These are phyloP conservation scores for Cetoscarus ocellatus DNA, from an alignment of 2,797 vertebrate species.

Conservation along the genomic window DNA sequence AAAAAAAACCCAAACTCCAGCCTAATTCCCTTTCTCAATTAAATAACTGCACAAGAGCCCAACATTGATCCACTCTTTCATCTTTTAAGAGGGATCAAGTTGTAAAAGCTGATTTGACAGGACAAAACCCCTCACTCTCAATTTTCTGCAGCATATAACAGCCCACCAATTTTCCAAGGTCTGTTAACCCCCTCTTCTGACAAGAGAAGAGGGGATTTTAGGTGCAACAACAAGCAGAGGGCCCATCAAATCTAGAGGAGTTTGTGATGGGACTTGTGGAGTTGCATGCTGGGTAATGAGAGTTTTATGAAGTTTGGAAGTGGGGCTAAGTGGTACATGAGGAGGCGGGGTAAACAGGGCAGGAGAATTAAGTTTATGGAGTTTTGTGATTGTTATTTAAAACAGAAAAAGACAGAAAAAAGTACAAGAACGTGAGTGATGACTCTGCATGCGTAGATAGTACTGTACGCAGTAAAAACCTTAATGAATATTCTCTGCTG, in stretches of 20 bases:
- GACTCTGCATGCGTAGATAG: conserved; percentile 20
- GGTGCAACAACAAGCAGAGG: conserved; percentile 8
- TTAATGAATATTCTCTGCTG: conserved; percentile 11
- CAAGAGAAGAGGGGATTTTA: background rate
- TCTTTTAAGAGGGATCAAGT: no score
- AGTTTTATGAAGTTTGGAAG: conserved; percentile 64
- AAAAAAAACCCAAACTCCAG: no score
- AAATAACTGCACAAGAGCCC: no score
- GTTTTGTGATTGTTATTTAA: conserved; percentile 5
- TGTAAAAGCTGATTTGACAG: no score
- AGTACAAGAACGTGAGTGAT: conserved; percentile 22
- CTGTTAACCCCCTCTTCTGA: conserved; percentile 39
- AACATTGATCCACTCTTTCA: no score
- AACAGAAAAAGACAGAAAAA: conserved; percentile 7
- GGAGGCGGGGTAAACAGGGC: conserved; percentile 12
- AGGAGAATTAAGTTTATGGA: background rate
- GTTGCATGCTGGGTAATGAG: conserved; percentile 42
- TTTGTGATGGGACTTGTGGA: conserved; percentile 10
- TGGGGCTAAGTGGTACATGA: conserved; percentile 40
- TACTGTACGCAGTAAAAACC: background rate
- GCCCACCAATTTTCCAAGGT: conserved; percentile 36
- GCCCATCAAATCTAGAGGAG: conserved; percentile 16
- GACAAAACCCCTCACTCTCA: background rate
- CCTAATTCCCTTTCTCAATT: no score
- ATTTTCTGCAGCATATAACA: conserved; percentile 28